Conservation (phyloP, 2,888 invertebrate genomes). For the Oscheius sp. region DNA sequence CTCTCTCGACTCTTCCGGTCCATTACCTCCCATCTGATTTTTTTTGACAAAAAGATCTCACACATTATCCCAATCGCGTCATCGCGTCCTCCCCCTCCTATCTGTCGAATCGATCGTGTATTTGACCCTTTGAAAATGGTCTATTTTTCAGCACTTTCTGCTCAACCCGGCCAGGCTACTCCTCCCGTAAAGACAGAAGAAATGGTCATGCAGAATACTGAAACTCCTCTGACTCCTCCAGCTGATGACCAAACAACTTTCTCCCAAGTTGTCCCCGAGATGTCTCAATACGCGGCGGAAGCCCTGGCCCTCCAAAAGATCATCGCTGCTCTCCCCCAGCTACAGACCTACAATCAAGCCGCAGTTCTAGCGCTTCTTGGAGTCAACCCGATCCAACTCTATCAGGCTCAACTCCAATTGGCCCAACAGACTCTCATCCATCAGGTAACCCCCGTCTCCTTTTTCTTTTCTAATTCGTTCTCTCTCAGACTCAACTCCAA, state of each 20-base stretch:
- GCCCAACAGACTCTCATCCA: conserved; percentile 1
- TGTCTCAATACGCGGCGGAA: background rate
- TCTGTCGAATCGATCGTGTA: background rate
- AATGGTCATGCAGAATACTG: conserved; percentile 26
- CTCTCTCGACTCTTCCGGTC: background rate
- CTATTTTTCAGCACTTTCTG: conserved; percentile 19
- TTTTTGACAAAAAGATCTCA: background rate
- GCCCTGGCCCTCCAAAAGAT: conserved; percentile 19
- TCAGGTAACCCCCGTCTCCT: too few species aligned
- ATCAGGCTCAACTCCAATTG: background rate
- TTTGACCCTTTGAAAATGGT: background rate
- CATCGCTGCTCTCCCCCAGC: background rate
- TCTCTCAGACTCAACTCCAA: background rate
- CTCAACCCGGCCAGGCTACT: conserved; percentile 4
- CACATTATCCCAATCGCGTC: background rate
- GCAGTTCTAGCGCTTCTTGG: background rate
- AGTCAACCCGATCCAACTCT: background rate
- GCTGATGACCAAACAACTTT: conserved; percentile 5
- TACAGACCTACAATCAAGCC: background rate
- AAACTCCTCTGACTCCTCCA: conserved; percentile 19
- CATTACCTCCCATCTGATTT: background rate
- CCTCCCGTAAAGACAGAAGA: conserved; percentile 2
- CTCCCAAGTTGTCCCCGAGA: conserved; percentile 16
- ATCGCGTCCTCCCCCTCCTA: background rate
- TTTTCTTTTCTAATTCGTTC: too few species aligned